phyloP scores from a whole-genome alignment of 2,888 invertebrate species.

The Hydrotaea diabolus region DNA sequence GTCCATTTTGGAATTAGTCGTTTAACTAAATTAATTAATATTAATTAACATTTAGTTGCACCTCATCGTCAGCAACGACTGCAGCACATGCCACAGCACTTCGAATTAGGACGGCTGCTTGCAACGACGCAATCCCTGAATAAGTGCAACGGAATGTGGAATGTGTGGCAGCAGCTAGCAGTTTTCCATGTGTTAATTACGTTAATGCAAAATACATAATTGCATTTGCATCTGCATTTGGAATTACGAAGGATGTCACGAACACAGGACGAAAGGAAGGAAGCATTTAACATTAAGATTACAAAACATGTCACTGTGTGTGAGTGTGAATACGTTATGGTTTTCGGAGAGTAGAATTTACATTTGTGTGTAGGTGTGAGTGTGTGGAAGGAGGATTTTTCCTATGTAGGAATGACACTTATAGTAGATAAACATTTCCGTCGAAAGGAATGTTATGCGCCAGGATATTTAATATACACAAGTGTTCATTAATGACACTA shows the following conservation, averaged over 20 bases:
- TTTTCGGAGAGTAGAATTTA: neutral
- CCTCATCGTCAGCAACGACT: too few relatives aligned
- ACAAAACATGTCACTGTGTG: neutral
- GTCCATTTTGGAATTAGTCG: conserved; percentile 27
- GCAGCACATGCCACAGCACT: neutral
- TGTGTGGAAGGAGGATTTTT: too few relatives aligned
- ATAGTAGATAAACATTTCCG: too few relatives aligned
- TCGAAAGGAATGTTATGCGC: too few relatives aligned
- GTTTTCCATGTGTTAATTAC: conserved; percentile 47
- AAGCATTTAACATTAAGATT: conserved; percentile 20
- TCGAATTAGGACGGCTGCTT: too few relatives aligned
- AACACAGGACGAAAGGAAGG: neutral
- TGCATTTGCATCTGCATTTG: conserved; percentile 29
- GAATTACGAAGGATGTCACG: conserved; percentile 21
- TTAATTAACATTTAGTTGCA: conserved; percentile 26
- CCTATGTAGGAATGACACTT: too few relatives aligned
- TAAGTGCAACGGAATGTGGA: too few relatives aligned
- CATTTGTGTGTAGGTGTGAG: neutral
- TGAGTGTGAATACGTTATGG: conserved; percentile 8
- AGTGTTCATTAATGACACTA: too few relatives aligned
- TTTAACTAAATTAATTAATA: conserved; percentile 39
- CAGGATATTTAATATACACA: too few relatives aligned
- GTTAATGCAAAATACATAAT: conserved; percentile 49
- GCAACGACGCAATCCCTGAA: too few relatives aligned
- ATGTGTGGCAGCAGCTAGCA: neutral